phyloP scores from a whole-genome alignment of 2,113 vertebrate genomes.

The Dipodomys stephensi region DNA sequence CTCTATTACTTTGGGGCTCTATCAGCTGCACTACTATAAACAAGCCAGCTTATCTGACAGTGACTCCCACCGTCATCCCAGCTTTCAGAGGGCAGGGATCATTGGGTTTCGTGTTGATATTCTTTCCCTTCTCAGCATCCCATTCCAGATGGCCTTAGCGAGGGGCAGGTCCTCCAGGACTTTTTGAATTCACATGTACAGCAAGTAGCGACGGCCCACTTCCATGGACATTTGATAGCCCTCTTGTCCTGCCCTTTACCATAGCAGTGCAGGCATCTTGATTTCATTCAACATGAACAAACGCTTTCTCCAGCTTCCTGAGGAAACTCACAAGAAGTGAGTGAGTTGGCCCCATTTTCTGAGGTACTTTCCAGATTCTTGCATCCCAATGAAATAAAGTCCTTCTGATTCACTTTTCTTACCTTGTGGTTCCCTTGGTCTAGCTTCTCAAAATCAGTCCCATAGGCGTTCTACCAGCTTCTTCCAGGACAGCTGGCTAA shows the following conservation, averaged over 20 bases:
- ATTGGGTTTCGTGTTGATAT: neutral
- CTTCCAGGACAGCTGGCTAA: neutral
- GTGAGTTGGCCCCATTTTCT: neutral
- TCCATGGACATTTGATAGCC: neutral
- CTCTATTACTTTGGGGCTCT: neutral
- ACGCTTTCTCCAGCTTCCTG: neutral
- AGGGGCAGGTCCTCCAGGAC: neutral
- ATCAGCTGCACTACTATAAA: neutral
- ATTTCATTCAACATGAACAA: neutral
- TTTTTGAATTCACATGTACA: neutral
- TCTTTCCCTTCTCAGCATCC: neutral
- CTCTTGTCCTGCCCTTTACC: neutral
- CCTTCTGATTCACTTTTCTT: neutral
- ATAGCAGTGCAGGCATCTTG: neutral
- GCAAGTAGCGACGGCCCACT: neutral
- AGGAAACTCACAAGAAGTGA: neutral
- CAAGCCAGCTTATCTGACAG: neutral
- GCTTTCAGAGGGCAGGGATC: neutral
- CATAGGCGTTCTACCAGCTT: neutral
- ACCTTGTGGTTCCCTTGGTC: neutral
- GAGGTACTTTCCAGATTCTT: neutral
- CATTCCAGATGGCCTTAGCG: neutral
- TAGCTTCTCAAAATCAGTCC: neutral
- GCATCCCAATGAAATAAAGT: neutral
- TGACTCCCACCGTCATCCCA: neutral